Conservation (phyloP, 2,113 vertebrate genomes). For the Scatophagus argus region DNA sequence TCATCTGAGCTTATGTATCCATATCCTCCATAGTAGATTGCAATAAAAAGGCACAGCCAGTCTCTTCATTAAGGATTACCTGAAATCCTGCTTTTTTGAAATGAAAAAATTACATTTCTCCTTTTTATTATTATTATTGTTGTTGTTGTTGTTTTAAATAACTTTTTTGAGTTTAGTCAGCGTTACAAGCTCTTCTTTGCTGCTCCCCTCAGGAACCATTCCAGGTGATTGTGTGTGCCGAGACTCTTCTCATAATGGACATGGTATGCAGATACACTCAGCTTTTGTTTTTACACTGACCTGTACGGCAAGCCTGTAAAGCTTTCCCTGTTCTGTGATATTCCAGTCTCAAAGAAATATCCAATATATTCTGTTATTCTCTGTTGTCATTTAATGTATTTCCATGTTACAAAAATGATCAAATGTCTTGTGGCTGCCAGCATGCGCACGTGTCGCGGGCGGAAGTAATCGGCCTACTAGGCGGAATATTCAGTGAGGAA, state of each 20-base stretch:
- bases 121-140: too few species aligned
- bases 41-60: neutral
- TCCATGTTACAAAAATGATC: neutral
- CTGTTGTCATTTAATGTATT: neutral
- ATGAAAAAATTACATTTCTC: too few species aligned
- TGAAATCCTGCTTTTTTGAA: too few species aligned
- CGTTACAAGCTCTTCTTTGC: neutral
- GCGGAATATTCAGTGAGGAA: slow-evolving; percentile 89
- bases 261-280: slow-evolving; percentile 86
- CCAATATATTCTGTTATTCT: neutral
- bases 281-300: neutral
- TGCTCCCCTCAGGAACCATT: slow-evolving; percentile 90
- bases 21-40: neutral
- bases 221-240: slow-evolving; percentile 92
- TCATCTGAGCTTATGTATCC: neutral
- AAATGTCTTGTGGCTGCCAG: slow-evolving; percentile 73
- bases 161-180: neutral
- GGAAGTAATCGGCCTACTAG: slow-evolving; percentile 96
- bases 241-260: slow-evolving; percentile 97
- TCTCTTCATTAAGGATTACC: too few species aligned
- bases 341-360: neutral
- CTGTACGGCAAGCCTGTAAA: neutral
- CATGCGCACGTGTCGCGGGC: slow-evolving; percentile 96
- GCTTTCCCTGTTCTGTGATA: neutral
- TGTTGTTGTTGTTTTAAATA: too few species aligned